Evolutionary conservation across 2,888 invertebrate genomes (phyloP), one percentile per base, ranked within the genome.

Genomic region (Drosophila multiciliata): DNA sequence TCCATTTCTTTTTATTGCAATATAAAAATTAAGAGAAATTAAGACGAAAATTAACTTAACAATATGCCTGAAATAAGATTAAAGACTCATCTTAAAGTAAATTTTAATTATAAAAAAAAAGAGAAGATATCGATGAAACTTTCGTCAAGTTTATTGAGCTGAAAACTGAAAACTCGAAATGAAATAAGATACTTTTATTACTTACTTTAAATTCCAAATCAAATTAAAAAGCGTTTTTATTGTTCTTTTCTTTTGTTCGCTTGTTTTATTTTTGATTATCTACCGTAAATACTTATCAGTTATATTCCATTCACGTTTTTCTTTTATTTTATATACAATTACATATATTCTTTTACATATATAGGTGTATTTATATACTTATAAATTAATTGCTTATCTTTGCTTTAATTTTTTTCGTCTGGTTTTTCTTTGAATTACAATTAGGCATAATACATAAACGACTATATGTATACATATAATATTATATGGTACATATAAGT

Each of bases 201-300:
- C 45, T 48, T 29, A 45, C 32, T n/a, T 23, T 7, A 7, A 20
- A 6, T 12, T 23, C 2, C 15, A 36, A 15, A 32, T 9, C 20
- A 3, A 57, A 42, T 42, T 20, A 17, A 20, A 15, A 57, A 20
- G 1, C 5, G 0, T 11, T 20, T 32, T 32, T 20, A 11, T 20
- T 5, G 17, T 26, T 36, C 33, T 6, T 12, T 17, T 4, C 75
- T 69, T 68, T 42, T 20, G 38, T 66, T 76, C 42, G 71, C 60
- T 71, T 67, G 62, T 75, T 83, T 85, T 89, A 90, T 87, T 89
- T 90, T 88, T 87, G 87, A 87, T 87, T 87, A 87, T 87, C 87
- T 88, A 87, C 83, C 82, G 84, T 87, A 90, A 86, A 86, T 87
- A 83, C 89, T 90, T 87, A 87, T 69, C 66, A 77, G 58, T 67